Percentiles rank a stretch among this genome's conserved stretches.
Evolutionary conservation across 2,797 vertebrate genomes (phyloP).

Genomic region (Malacoraja senta): DNA sequence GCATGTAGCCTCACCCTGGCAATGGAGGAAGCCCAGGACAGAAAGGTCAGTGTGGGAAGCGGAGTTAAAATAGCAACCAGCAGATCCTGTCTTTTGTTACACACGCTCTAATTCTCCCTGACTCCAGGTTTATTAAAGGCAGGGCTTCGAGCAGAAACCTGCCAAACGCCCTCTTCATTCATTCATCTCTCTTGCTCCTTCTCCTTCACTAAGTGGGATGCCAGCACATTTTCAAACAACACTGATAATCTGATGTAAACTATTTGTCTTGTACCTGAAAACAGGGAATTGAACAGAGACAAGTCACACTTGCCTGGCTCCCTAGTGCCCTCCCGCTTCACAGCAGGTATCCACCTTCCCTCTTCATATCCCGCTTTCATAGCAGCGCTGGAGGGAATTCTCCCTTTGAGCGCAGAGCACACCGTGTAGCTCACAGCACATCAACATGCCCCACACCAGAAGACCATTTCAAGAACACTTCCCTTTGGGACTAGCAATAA

Average conservation of each 20-base stretch:
- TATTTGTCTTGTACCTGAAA: conserved; percentile 29
- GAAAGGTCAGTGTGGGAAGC: too few relatives aligned
- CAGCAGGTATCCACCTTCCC: conserved; percentile 1
- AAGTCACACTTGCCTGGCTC: conserved; percentile 13
- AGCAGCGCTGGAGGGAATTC: not conserved
- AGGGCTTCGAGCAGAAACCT: not conserved
- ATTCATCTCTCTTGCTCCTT: not conserved
- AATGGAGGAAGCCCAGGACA: too few relatives aligned
- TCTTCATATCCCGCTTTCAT: not conserved
- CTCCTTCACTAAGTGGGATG: conserved; percentile 5
- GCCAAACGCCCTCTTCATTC: not conserved
- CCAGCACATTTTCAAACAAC: conserved; percentile 11
- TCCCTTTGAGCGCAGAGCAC: not conserved
- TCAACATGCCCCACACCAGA: not conserved
- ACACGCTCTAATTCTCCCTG: not conserved
- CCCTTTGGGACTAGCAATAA: not conserved
- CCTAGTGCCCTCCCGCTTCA: conserved; percentile 17
- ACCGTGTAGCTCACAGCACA: not conserved
- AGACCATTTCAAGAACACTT: not conserved
- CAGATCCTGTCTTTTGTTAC: not conserved
- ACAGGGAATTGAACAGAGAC: conserved; percentile 15
- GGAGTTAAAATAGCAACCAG: too few relatives aligned
- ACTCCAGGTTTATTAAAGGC: not conserved
- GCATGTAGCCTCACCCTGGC: too few relatives aligned
- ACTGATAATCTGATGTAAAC: conserved; percentile 21